A percentile compares a stretch with the other conserved stretches of the same genome.
These are phyloP conservation scores for Chloroclysta siterata DNA, from an alignment of 2,888 invertebrate species.

Conservation along the genomic window DNA sequence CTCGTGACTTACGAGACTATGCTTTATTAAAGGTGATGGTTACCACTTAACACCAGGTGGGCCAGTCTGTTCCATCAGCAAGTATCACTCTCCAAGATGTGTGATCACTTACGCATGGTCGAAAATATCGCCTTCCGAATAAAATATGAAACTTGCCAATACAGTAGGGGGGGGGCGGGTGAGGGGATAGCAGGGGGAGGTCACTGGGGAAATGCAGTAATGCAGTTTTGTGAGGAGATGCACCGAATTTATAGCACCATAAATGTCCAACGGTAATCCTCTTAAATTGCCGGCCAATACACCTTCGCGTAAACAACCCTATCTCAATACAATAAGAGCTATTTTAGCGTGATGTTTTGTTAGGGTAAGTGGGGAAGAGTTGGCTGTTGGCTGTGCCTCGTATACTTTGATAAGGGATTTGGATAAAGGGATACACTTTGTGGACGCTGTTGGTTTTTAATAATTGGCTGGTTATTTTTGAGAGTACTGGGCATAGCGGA, in stretches of 20 bases:
- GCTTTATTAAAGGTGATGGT: no score
- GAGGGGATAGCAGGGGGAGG: constrained; percentile 10
- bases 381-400: constrained; percentile 6
- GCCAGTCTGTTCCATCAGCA: no score
- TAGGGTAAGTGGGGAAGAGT: constrained; percentile 10
- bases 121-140: constrained; percentile 20
- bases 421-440: constrained; percentile 18
- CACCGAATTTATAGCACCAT: constrained; percentile 65
- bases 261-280: constrained; percentile 62
- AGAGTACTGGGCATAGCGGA: neutral
- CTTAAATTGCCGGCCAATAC: constrained; percentile 52
- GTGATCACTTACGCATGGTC: constrained; percentile 2
- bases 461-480: neutral
- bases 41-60: no score
- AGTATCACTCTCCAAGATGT: no score
- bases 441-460: constrained; percentile 12
- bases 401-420: constrained; percentile 23
- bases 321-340: constrained; percentile 10
- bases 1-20: no score
- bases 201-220: constrained; percentile 34
- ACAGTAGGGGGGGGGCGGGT: constrained; percentile 4
- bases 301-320: constrained; percentile 21
- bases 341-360: constrained; percentile 15
- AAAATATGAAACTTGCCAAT: constrained; percentile 32
- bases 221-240: constrained; percentile 44